Evolutionary conservation across 2,113 vertebrate species (phyloP), one percentile per base, ranked within the genome.

Genomic region (Amia ocellicauda): DNA sequence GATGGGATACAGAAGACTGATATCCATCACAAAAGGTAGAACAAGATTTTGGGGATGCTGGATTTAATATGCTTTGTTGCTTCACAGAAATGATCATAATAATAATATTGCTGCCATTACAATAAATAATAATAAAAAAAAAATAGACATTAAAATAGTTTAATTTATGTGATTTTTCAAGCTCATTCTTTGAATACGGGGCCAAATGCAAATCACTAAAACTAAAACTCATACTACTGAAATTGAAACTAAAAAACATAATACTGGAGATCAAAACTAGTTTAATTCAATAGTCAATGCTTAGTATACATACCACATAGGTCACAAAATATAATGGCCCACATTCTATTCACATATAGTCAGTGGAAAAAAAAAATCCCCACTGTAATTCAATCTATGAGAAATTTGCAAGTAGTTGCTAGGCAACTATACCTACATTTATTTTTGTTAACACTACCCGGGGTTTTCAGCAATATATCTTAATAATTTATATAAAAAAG

Each of bases 151-250:
- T n/a, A 19, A 59, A 40, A 65, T 65, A 19, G 63, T 58, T 28
- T 58, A 41, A 58, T 66, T 22, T 45, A 58, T 58, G 28, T 58
- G n/a, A 58, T 51, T 50, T 58, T 29, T 14, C 40, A n/a, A 24
- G 19, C 43, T n/a, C 45, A 58, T 50, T 50, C 63, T 58, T 58
- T 66, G 55, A 66, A 40, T 43, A 57, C 27, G 24, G 28, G 58
- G 16, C 23, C 27, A 9, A 60, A 60, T 31, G 31, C 16, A 59
- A 42, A 41, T n/a, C 41, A 57, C 41, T 57, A 40, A 64, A 49
- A n/a, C n/a, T n/a, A n/a, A n/a, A n/a, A n/a, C n/a, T n/a, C n/a
- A n/a, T n/a, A n/a, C n/a, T n/a, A n/a, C n/a, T n/a, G n/a, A n/a
- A n/a, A n/a, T n/a, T n/a, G n/a, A n/a, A n/a, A n/a, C n/a, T n/a